Percentiles rank a stretch among this genome's conserved stretches.
Evolutionary conservation across 1,140 invertebrate genomes (phyloP).

Genomic region (Notospermus geniculatus): DNA sequence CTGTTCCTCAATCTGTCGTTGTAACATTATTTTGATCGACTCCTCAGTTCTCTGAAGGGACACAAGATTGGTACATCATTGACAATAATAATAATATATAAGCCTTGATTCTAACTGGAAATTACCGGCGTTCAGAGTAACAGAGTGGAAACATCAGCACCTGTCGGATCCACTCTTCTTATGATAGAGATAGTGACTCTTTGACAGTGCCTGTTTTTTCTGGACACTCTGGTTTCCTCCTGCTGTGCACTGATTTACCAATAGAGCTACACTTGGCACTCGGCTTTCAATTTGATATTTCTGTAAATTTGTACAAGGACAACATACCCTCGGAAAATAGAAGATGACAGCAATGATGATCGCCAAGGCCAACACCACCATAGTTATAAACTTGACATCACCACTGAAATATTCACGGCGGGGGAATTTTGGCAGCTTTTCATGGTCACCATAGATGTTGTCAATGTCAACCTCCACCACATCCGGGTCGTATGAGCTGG

Average conservation of each 20-base stretch:
- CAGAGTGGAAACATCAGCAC: no score
- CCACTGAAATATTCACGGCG: constrained; percentile 15
- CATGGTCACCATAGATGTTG: not conserved
- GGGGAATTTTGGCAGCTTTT: not conserved
- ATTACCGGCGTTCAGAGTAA: no score
- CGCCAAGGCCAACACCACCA: constrained; percentile 30
- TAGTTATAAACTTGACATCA: constrained; percentile 40
- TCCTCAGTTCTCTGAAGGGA: constrained; percentile 36
- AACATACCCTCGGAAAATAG: constrained; percentile 38
- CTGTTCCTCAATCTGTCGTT: constrained; percentile 41
- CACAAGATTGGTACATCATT: not conserved
- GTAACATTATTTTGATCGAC: constrained; percentile 44
- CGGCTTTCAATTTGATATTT: not conserved
- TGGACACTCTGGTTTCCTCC: not conserved
- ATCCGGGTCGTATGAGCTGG: not conserved
- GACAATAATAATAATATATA: no score
- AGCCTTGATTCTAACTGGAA: no score
- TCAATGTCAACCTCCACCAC: constrained; percentile 2
- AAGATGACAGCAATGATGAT: constrained; percentile 40
- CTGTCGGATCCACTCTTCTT: no score
- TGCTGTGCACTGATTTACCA: not conserved
- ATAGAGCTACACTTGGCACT: not conserved
- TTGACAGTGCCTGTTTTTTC: no score
- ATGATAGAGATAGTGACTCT: no score
- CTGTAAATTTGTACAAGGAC: no score